A percentile compares a stretch with the other conserved stretches of the same genome.
phyloP scores from a whole-genome alignment of 2,113 vertebrate species.

The Salminus brasiliensis region DNA sequence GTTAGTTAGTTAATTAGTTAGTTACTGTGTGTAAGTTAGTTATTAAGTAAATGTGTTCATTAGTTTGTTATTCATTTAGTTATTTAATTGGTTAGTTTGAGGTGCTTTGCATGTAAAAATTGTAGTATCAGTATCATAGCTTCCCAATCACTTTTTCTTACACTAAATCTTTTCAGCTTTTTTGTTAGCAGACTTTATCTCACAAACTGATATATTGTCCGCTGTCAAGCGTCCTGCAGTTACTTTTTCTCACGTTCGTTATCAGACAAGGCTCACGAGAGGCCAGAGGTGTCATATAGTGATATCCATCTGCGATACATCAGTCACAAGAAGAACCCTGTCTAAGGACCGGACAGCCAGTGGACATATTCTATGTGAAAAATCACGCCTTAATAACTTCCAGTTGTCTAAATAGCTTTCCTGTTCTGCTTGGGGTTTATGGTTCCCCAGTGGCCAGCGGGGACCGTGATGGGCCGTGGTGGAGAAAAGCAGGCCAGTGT shows the following conservation, averaged over 20 bases:
- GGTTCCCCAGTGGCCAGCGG: slow-evolving; percentile 48
- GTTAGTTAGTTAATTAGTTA: too few relatives aligned
- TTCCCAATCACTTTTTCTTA: too few relatives aligned
- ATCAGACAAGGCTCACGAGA: not conserved
- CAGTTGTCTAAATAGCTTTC: slow-evolving; percentile 83
- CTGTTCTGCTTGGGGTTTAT: slow-evolving; percentile 54
- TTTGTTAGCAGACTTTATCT: too few relatives aligned
- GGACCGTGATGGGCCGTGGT: slow-evolving; percentile 46
- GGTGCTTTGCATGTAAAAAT: too few relatives aligned
- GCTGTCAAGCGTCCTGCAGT: too few relatives aligned
- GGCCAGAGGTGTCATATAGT: not conserved
- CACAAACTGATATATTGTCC: too few relatives aligned
- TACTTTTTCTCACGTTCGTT: not conserved
- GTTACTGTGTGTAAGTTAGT: too few relatives aligned
- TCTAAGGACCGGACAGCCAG: slow-evolving; percentile 56
- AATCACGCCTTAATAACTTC: slow-evolving; percentile 74
- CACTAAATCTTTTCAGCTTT: too few relatives aligned
- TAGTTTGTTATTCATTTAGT: too few relatives aligned
- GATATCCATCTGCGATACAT: slow-evolving; percentile 56
- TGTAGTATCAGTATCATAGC: too few relatives aligned
- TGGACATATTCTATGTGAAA: slow-evolving; percentile 68
- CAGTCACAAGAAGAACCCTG: slow-evolving; percentile 59
- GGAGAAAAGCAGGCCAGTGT: slow-evolving; percentile 48
- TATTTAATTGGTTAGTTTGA: too few relatives aligned
- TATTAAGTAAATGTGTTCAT: too few relatives aligned